phyloP scores from a whole-genome alignment of 2,797 vertebrate species.

The Trichosurus vulpecula region DNA sequence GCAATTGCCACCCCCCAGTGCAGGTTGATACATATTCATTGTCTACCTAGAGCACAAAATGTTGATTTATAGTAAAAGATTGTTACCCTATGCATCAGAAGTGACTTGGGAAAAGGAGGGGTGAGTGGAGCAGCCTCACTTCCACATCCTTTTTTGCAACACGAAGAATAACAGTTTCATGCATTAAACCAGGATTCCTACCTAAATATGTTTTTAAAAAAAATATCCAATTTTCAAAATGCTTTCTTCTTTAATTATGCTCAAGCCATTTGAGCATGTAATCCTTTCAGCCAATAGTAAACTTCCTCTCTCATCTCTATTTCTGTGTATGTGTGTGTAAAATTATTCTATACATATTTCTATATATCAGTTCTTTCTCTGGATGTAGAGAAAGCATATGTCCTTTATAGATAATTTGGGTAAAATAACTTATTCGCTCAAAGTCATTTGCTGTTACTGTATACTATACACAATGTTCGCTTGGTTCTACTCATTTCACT shows the following conservation, averaged over 20 bases:
- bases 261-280: background rate
- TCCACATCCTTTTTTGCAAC: constrained; percentile 29
- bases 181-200: background rate
- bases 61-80: constrained; percentile 30
- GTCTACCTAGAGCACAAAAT: constrained; percentile 49
- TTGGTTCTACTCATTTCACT: no score
- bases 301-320: background rate
- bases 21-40: constrained; percentile 55
- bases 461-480: no score
- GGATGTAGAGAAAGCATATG: no score
- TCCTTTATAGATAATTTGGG: no score
- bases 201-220: background rate
- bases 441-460: no score
- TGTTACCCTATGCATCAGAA: constrained; percentile 12
- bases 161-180: constrained; percentile 45
- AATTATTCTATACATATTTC: no score
- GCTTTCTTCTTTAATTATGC: constrained; percentile 2
- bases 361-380: no score
- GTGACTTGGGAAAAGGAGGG: background rate
- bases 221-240: constrained; percentile 17
- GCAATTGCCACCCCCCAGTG: constrained; percentile 47
- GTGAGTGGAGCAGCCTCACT: background rate
- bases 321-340: background rate
- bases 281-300: background rate
- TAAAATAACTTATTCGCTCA: no score